Evolutionary conservation across 2,888 invertebrate genomes (phyloP).

Genomic region (Diplazon laetatorius): DNA sequence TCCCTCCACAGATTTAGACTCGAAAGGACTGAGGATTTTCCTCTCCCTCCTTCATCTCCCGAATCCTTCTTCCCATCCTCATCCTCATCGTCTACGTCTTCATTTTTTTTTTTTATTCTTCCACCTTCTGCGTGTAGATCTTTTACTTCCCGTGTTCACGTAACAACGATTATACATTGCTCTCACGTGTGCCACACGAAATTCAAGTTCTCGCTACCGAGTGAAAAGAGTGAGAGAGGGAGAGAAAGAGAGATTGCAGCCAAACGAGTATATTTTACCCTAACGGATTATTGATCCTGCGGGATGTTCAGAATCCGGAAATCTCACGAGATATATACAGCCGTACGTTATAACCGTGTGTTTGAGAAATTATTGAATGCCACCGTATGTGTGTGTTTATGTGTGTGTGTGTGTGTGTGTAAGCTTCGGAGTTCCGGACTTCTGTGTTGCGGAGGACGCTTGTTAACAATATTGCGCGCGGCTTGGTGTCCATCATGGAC

Average conservation of each 20-base stretch:
- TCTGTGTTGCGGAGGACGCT: neutral
- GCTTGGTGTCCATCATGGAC: neutral
- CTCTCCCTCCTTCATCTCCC: neutral
- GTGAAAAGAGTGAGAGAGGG: too few species aligned
- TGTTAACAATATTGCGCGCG: neutral
- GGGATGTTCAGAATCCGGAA: conserved; percentile 44
- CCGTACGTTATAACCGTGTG: conserved; percentile 18
- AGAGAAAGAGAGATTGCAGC: too few species aligned
- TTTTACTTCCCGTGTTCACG: conserved; percentile 35
- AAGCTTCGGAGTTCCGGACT: neutral
- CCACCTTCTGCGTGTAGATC: neutral
- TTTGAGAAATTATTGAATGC: conserved; percentile 31
- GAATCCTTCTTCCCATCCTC: too few species aligned
- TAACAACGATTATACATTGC: conserved; percentile 34
- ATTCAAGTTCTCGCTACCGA: conserved; percentile 6
- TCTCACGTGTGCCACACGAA: conserved; percentile 43
- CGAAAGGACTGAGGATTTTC: conserved; percentile 38
- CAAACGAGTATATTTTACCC: conserved; percentile 34
- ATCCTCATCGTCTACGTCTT: neutral
- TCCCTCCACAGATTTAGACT: conserved; percentile 14
- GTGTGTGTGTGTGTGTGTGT: neutral
- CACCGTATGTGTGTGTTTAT: neutral
- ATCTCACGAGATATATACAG: conserved; percentile 35
- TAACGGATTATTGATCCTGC: conserved; percentile 58
- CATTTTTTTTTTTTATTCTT: conserved; percentile 8